A percentile compares a stretch with the other conserved stretches of the same genome.
phyloP scores from a whole-genome alignment of 2,888 invertebrate species.

The Aporophyla nigra region DNA sequence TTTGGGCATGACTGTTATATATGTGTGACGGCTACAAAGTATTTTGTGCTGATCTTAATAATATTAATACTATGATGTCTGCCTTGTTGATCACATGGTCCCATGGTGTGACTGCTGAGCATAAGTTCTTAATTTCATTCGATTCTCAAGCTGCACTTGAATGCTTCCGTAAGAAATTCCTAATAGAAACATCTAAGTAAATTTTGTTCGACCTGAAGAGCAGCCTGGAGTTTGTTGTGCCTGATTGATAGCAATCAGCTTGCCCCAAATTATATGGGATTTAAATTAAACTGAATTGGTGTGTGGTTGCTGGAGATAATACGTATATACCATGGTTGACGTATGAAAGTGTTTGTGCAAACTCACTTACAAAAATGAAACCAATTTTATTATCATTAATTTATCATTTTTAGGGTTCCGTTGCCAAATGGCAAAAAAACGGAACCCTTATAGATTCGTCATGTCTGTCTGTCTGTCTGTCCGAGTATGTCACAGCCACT shows the following conservation, averaged over 20 bases:
- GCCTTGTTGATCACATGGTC: neutral
- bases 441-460: too few species aligned
- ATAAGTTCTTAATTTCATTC: neutral
- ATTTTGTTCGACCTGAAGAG: neutral
- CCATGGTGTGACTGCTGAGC: neutral
- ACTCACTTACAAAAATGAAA: too few species aligned
- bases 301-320: too few species aligned
- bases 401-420: too few species aligned
- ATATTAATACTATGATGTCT: slow-evolving; percentile 17
- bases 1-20: slow-evolving; percentile 60
- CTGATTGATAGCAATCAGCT: neutral
- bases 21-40: slow-evolving; percentile 49
- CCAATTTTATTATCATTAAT: too few species aligned
- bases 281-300: neutral
- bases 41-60: slow-evolving; percentile 14
- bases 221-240: too few species aligned
- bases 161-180: too few species aligned
- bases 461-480: too few species aligned
- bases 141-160: neutral
- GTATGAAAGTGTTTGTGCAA: too few species aligned
- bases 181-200: neutral
- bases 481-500: too few species aligned
- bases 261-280: neutral
- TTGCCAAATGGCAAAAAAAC: too few species aligned
- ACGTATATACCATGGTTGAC: too few species aligned